A percentile compares a stretch with the other conserved stretches of the same genome.
Conservation (phyloP, 2,113 vertebrate genomes). For the Rhombomys opimus region DNA sequence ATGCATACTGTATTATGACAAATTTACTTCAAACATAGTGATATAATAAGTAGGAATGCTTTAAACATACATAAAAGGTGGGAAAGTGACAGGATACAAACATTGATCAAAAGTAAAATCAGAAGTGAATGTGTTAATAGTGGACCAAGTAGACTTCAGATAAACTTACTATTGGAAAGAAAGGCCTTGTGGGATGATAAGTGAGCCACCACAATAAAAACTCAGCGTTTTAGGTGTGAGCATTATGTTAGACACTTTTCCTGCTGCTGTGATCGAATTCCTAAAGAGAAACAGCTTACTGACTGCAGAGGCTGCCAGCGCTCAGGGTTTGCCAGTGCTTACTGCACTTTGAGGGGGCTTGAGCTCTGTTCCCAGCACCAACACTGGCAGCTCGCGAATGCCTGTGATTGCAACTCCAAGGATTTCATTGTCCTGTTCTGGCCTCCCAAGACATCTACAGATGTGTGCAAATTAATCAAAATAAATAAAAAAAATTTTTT, state of each 20-base stretch:
- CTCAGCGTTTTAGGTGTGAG: neutral
- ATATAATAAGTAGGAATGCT: neutral
- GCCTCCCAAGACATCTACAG: neutral
- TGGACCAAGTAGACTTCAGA: neutral
- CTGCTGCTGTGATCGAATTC: neutral
- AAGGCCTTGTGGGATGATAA: neutral
- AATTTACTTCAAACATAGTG: conserved; percentile 18
- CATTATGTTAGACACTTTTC: neutral
- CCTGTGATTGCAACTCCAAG: neutral
- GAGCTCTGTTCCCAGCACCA: neutral
- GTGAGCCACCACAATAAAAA: neutral
- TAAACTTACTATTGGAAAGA: neutral
- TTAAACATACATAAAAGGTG: neutral
- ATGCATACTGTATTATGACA: neutral
- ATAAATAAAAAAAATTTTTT: neutral
- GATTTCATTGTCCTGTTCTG: neutral
- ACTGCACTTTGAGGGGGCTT: neutral
- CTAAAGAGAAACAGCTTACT: neutral
- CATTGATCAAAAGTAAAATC: neutral
- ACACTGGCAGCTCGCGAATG: neutral
- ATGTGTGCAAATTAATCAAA: neutral
- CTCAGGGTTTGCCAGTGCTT: neutral
- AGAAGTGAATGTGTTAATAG: neutral
- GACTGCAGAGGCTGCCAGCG: neutral
- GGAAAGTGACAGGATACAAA: neutral